phyloP scores from a whole-genome alignment of 92 coral and sea anemone genomes.

The Montipora capitata region DNA sequence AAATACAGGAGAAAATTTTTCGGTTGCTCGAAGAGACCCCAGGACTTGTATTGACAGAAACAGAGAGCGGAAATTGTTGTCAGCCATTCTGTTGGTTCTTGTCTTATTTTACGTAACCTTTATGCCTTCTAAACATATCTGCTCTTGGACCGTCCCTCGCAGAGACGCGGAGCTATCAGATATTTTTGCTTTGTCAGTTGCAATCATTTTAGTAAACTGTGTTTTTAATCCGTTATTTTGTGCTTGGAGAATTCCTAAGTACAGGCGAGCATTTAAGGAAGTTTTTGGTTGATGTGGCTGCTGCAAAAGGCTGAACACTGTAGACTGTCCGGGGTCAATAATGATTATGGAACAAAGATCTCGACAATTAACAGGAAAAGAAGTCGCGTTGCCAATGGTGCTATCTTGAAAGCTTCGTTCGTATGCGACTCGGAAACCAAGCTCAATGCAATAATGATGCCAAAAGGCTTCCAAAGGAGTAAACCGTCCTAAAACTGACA shows the following conservation, averaged over 20 bases:
- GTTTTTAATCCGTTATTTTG: slow-evolving; percentile 40
- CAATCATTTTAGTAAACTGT: slow-evolving; percentile 50
- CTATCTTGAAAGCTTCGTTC: too few relatives aligned
- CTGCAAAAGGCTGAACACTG: background rate
- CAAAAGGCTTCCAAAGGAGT: too few relatives aligned
- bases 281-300: slow-evolving; percentile 1
- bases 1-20: background rate
- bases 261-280: slow-evolving; percentile 27
- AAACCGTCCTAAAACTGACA: too few relatives aligned
- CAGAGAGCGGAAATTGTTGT: slow-evolving; percentile 11
- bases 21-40: background rate
- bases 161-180: background rate
- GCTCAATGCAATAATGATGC: too few relatives aligned
- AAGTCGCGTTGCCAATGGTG: background rate
- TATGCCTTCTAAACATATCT: slow-evolving; percentile 9
- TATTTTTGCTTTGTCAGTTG: slow-evolving; percentile 19
- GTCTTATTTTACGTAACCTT: slow-evolving; percentile 5
- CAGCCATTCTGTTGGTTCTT: slow-evolving; percentile 25
- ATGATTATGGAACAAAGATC: background rate
- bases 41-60: background rate
- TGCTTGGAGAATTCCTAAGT: slow-evolving; percentile 57
- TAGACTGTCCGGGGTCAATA: background rate
- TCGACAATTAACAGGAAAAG: background rate
- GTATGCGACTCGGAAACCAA: too few relatives aligned
- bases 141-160: background rate